These are phyloP conservation scores for Bucco capensis DNA, from an alignment of 2,113 vertebrate species.

Conservation along the genomic window DNA sequence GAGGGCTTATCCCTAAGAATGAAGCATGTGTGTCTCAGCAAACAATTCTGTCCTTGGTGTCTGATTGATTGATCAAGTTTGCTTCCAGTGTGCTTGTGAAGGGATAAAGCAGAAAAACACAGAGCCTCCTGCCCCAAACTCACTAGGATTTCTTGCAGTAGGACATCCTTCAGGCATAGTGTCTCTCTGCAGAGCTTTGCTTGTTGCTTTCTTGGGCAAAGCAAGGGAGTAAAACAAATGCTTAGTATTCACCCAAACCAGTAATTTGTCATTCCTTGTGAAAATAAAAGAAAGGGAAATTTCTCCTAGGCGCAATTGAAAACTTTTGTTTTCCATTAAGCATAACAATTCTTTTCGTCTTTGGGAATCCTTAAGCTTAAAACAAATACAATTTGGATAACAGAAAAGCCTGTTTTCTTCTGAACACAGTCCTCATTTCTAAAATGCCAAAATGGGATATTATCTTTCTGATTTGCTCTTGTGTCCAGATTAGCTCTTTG, in stretches of 20 bases:
- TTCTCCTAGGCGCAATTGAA: background rate
- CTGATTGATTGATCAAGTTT: slow-evolving; percentile 12
- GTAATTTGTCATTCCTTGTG: background rate
- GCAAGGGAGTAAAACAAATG: background rate
- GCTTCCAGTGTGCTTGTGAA: background rate
- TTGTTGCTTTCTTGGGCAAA: background rate
- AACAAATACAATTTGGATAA: background rate
- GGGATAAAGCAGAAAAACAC: background rate
- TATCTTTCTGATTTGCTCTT: slow-evolving; percentile 23
- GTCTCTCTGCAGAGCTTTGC: background rate
- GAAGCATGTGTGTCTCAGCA: background rate
- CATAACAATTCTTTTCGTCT: background rate
- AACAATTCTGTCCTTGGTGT: background rate
- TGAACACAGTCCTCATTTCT: slow-evolving; percentile 6
- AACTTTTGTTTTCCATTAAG: background rate
- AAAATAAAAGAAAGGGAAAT: background rate
- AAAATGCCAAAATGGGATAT: background rate
- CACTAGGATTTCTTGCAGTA: background rate
- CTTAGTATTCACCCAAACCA: background rate
- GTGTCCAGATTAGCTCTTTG: slow-evolving; percentile 11
- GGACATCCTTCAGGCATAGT: background rate
- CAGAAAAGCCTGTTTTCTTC: background rate
- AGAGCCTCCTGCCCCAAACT: background rate
- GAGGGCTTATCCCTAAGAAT: background rate
- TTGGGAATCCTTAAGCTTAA: background rate